Conservation (phyloP, 1,140 invertebrate species). For the Atta colombica region DNA sequence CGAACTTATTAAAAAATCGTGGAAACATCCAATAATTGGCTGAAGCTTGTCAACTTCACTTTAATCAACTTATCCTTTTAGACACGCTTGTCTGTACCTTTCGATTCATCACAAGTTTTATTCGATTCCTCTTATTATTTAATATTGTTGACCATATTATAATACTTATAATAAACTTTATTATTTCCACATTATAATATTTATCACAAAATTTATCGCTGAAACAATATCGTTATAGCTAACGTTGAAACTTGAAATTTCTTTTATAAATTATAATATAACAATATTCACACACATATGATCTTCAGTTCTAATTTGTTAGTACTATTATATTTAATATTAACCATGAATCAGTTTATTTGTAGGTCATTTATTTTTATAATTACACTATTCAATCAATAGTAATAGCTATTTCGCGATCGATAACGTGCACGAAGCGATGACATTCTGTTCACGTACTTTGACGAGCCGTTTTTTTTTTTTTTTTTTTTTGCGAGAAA, state of each 20-base stretch:
- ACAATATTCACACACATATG: not conserved
- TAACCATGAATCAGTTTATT: not conserved
- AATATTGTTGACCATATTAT: not conserved
- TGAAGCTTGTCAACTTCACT: conserved; percentile 17
- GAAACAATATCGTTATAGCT: not conserved
- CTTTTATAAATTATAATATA: not conserved
- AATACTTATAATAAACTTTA: not conserved
- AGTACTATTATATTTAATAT: not conserved
- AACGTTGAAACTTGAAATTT: not conserved
- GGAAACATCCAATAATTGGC: conserved; percentile 23
- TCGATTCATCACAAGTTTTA: not conserved
- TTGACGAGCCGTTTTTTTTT: not conserved
- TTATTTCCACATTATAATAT: not conserved
- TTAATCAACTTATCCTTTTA: conserved; percentile 22
- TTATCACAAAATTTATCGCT: not conserved
- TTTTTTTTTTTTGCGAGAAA: not conserved
- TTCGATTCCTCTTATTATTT: not conserved
- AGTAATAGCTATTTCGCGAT: not conserved
- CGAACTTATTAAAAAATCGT: conserved; percentile 20
- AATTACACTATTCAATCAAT: conserved; percentile 3
- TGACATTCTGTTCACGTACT: not conserved
- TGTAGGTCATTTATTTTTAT: not conserved
- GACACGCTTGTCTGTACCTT: not conserved
- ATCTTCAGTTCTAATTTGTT: not conserved
- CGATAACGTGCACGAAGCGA: not conserved